Percentiles rank a stretch among this genome's conserved stretches.
phyloP scores from a whole-genome alignment of 2,888 invertebrate species.

The Pollenia amentaria region DNA sequence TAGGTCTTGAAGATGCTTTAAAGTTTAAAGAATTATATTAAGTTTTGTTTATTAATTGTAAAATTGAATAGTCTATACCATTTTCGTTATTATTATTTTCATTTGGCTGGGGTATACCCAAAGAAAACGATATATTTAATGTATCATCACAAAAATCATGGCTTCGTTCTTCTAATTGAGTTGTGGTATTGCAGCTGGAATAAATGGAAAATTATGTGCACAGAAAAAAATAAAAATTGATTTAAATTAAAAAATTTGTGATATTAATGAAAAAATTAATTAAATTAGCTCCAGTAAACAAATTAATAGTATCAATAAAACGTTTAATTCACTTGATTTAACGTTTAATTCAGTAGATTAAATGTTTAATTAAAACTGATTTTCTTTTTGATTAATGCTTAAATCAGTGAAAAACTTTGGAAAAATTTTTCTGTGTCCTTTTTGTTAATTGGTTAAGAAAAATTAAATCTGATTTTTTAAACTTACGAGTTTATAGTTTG shows the following conservation, averaged over 20 bases:
- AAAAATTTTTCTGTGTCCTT: no score
- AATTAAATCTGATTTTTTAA: background rate
- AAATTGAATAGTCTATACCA: conserved; percentile 68
- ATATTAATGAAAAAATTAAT: no score
- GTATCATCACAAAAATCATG: conserved; percentile 83
- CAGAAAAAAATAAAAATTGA: no score
- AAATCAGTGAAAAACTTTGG: no score
- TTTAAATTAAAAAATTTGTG: no score
- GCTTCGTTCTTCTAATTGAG: conserved; percentile 82
- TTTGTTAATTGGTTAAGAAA: no score
- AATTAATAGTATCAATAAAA: no score
- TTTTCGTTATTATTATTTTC: conserved; percentile 74
- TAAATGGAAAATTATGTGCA: background rate
- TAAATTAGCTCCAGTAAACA: no score
- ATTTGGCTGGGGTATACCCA: conserved; percentile 79
- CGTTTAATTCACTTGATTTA: no score
- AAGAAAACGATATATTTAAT: conserved; percentile 84
- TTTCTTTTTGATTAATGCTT: no score
- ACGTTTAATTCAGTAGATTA: no score
- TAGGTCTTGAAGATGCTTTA: conserved; percentile 76
- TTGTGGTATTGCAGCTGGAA: conserved; percentile 59
- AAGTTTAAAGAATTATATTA: conserved; percentile 12
- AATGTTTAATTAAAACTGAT: no score
- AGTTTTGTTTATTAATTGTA: background rate
- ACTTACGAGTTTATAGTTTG: conserved; percentile 67